Evolutionary conservation across 2,797 vertebrate genomes (phyloP), one percentile per base, ranked within the genome.

Genomic region (Spondyliosoma cantharus): DNA sequence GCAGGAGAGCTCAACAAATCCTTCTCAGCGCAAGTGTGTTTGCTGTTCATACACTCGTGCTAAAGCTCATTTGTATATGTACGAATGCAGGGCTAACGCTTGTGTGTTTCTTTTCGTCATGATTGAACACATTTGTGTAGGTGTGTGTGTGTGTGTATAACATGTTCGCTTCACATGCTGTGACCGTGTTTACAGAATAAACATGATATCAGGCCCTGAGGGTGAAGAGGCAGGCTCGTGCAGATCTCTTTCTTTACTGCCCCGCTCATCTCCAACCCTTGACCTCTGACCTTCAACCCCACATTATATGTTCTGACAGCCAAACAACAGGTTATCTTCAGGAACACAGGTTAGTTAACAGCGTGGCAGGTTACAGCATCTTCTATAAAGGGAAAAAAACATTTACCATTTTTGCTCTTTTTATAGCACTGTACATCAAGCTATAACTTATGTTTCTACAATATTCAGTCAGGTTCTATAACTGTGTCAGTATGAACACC

Each of bases 161-260:
- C 78, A 69, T 54, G 27, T 57, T 42, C 74, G 29, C 42, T 24
- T 69, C 29, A 14, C 22, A 48, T 79, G 50, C 58, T 37, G 61
- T 15, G 46, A 27, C 13, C 63, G 53, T 82, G 81, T 90, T 81
- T 84, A 45, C 60, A 78, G 32, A 68, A 73, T 78, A 80, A 75
- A 86, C 82, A 67, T 67, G 59, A 70, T 74, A 67, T 71, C 63
- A 64, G 48, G 67, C 72, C 86, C 83, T 66, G 50, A 25, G 84
- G 85, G 66, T 43, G 20, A 1, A 76, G 49, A 78, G 80, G 52
- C 84, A 77, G 43, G 84, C 88, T 77, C 60, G 73, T 86, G 37
- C 84, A 81, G 64, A 80, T 79, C 67, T 71, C 48, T 80, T 50
- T 72, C 76, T 87, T 88, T 83, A 75, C 65, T 86, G 72, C 82